Conservation (phyloP, 2,113 vertebrate genomes). For the Rhizomys pruinosus region DNA sequence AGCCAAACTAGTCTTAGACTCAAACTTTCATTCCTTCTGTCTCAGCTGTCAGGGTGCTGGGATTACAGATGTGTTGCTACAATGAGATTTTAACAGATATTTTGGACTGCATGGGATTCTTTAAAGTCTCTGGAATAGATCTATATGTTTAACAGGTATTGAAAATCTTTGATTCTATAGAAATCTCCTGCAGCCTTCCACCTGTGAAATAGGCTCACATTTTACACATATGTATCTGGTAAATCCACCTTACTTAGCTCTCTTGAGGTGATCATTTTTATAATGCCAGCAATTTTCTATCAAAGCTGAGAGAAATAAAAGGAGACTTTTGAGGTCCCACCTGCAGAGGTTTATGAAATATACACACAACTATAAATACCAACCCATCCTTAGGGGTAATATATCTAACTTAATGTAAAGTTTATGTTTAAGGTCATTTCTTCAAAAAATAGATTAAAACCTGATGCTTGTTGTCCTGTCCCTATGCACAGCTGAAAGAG, state of each 20-base stretch:
- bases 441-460: constrained; percentile 70
- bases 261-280: constrained; percentile 69
- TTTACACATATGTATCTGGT: constrained; percentile 73
- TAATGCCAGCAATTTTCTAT: constrained; percentile 72
- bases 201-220: constrained; percentile 68
- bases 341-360: constrained; percentile 56
- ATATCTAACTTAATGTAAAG: constrained; percentile 68
- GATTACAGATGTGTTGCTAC: background rate
- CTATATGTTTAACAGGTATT: constrained; percentile 75
- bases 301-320: constrained; percentile 75
- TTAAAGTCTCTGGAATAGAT: constrained; percentile 40
- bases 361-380: background rate
- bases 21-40: background rate
- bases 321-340: constrained; percentile 67
- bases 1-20: background rate
- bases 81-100: constrained; percentile 39
- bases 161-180: constrained; percentile 64
- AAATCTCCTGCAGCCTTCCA: constrained; percentile 67
- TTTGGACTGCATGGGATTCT: constrained; percentile 49
- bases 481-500: constrained; percentile 48
- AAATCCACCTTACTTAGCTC: constrained; percentile 73
- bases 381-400: constrained; percentile 65
- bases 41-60: too few species aligned
- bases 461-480: constrained; percentile 72
- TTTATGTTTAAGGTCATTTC: constrained; percentile 63